phyloP scores from a whole-genome alignment of 2,113 vertebrate species.

The Crotalus helleri region DNA sequence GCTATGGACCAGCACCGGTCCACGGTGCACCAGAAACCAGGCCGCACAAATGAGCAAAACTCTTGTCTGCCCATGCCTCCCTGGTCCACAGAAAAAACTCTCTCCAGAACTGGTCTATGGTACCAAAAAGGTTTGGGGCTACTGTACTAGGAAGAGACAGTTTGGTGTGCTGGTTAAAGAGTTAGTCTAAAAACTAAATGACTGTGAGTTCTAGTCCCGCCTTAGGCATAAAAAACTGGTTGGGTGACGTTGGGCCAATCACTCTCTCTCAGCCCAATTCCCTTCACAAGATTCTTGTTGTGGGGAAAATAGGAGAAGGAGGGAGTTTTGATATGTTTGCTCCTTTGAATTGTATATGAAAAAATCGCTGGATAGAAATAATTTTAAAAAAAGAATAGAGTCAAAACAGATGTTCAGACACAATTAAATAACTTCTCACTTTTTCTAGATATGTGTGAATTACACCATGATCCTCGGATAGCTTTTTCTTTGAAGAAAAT shows the following conservation, averaged over 20 bases:
- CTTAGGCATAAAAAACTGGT: neutral
- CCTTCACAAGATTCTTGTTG: neutral
- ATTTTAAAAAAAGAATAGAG: neutral
- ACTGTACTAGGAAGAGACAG: neutral
- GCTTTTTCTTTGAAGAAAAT: slow-evolving; percentile 70
- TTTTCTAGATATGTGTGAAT: slow-evolving; percentile 53
- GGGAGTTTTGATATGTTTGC: neutral
- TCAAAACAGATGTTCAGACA: neutral
- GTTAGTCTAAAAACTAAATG: neutral
- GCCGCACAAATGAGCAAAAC: neutral
- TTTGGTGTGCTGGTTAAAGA: neutral
- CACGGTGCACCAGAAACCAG: neutral
- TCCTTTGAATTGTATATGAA: neutral
- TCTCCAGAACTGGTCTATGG: neutral
- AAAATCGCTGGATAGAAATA: neutral
- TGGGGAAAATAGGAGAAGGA: neutral
- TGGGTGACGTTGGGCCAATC: neutral
- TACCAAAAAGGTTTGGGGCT: neutral
- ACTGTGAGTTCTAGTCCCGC: neutral
- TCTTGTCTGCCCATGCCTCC: neutral
- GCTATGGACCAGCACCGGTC: neutral
- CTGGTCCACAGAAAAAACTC: neutral
- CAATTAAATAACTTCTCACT: neutral
- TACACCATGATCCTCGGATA: slow-evolving; percentile 53
- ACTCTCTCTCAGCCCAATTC: neutral